Evolutionary conservation across 1,140 invertebrate species (phyloP).

Genomic region (Belonocnema kinseyi): DNA sequence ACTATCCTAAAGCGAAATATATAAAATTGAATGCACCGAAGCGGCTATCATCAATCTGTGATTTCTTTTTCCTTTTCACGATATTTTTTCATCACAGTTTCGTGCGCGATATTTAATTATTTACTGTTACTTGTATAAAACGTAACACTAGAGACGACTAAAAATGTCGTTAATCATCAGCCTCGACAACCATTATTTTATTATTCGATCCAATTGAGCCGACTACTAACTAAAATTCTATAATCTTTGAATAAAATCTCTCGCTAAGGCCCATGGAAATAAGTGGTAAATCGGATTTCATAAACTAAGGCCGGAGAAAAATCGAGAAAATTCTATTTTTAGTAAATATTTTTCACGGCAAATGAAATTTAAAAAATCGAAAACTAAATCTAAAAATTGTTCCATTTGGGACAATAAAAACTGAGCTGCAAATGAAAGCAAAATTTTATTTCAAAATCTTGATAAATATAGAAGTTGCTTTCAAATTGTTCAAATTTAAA

Average conservation of each 20-base stretch:
- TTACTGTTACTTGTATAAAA: not conserved
- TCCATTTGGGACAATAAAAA: too few species aligned
- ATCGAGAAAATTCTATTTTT: too few species aligned
- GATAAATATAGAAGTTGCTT: too few species aligned
- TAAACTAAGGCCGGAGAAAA: too few species aligned
- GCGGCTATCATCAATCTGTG: not conserved
- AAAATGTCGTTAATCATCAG: not conserved
- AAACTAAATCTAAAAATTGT: too few species aligned
- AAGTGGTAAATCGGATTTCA: too few species aligned
- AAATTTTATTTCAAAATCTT: too few species aligned
- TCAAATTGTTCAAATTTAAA: too few species aligned
- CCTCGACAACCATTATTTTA: constrained; percentile 12
- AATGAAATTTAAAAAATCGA: too few species aligned
- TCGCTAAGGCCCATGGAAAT: not conserved
- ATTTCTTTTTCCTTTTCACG: not conserved
- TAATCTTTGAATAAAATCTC: constrained; percentile 16
- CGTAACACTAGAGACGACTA: not conserved
- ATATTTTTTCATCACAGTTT: constrained; percentile 17
- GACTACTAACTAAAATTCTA: constrained; percentile 9
- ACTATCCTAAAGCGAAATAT: not conserved
- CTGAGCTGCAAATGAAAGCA: too few species aligned
- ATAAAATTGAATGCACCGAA: not conserved
- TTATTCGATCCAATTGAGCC: constrained; percentile 26
- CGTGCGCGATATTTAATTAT: not conserved
- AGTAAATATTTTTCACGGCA: too few species aligned